Conservation (phyloP, 1,140 invertebrate species). For the Macrosteles quadrilineatus region DNA sequence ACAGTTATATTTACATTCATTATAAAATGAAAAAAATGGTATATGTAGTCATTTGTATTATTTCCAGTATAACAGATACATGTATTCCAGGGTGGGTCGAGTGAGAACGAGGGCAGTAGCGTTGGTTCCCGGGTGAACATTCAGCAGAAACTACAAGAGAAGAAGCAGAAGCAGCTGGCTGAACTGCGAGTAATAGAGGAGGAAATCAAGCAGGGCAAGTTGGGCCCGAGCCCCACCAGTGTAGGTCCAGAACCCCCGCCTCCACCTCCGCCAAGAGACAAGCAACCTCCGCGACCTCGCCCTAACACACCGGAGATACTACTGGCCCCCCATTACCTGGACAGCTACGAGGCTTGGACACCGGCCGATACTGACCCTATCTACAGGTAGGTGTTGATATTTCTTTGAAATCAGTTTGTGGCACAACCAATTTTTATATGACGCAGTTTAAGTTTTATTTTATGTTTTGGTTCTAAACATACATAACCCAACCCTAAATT, state of each 20-base stretch:
- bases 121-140: slow-evolving; percentile 79
- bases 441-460: too few species aligned
- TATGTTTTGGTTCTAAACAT: too few species aligned
- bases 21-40: too few species aligned
- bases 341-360: slow-evolving; percentile 33
- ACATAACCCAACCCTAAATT: too few species aligned
- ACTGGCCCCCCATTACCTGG: slow-evolving; percentile 68
- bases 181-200: slow-evolving; percentile 78
- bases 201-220: slow-evolving; percentile 82
- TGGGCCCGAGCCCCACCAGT: slow-evolving; percentile 59
- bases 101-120: slow-evolving; percentile 70
- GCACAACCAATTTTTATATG: too few species aligned
- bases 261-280: slow-evolving; percentile 43
- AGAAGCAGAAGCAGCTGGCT: slow-evolving; percentile 83
- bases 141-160: slow-evolving; percentile 83
- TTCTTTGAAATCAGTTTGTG: too few species aligned
- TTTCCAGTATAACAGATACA: too few species aligned
- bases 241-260: slow-evolving; percentile 46
- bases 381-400: slow-evolving; percentile 45
- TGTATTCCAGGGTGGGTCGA: slow-evolving; percentile 61
- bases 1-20: too few species aligned
- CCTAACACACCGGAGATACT: slow-evolving; percentile 75
- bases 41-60: too few species aligned
- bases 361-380: slow-evolving; percentile 32
- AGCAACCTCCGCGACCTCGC: slow-evolving; percentile 53